These are phyloP conservation scores for Momotus momota DNA, from an alignment of 2,797 vertebrate genomes.

Conservation along the genomic window DNA sequence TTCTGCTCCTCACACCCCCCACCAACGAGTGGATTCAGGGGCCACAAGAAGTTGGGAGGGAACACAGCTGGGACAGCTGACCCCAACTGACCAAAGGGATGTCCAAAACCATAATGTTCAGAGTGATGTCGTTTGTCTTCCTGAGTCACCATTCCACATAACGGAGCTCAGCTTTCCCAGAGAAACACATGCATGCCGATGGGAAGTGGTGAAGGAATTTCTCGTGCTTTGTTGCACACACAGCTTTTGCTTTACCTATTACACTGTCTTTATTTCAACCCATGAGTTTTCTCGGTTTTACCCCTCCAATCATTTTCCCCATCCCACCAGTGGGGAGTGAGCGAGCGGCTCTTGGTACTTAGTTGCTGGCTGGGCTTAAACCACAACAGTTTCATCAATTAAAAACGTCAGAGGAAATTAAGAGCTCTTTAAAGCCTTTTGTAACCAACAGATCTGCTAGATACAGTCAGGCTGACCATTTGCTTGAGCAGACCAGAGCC, in stretches of 20 bases:
- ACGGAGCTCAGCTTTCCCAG: neutral
- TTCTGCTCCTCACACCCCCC: neutral
- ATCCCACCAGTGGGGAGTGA: neutral
- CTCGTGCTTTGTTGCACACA: neutral
- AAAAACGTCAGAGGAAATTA: neutral
- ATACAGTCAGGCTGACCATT: neutral
- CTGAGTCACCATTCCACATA: neutral
- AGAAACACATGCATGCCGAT: neutral
- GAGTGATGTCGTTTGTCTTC: neutral
- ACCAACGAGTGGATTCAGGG: neutral
- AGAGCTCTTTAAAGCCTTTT: neutral
- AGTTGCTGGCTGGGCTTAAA: neutral
- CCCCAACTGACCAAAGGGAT: neutral
- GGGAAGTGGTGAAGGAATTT: neutral
- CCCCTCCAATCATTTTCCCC: neutral
- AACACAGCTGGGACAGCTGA: neutral
- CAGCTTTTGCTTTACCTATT: neutral
- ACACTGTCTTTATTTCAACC: neutral
- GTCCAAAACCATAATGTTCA: neutral
- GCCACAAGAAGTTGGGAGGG: neutral
- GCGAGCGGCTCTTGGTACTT: neutral
- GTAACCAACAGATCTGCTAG: neutral
- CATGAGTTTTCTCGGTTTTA: neutral
- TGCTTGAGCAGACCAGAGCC: accelerated
- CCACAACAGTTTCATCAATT: neutral